phyloP scores from a whole-genome alignment of 2,113 vertebrate species.

The Amphiprion percula region DNA sequence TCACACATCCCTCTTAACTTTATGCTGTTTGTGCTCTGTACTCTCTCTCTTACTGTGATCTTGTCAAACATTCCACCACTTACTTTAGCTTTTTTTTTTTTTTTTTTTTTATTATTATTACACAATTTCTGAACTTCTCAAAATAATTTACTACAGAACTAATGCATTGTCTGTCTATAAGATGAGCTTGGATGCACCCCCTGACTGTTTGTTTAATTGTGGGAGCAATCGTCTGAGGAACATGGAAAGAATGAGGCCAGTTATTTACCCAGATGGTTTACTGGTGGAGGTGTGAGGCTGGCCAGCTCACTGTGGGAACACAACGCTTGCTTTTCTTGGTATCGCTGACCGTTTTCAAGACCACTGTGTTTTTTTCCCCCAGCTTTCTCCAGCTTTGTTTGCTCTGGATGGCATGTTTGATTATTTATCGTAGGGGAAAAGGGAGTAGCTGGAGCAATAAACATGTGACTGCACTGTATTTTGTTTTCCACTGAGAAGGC shows the following conservation, averaged over 20 bases:
- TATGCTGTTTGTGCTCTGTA: conserved; percentile 1
- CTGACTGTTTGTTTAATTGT: conserved; percentile 95
- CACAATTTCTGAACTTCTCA: conserved; percentile 15
- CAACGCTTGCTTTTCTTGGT: conserved; percentile 92
- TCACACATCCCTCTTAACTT: conserved; percentile 28
- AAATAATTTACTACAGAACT: conserved; percentile 23
- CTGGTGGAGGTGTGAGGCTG: conserved; percentile 96
- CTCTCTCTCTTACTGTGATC: conserved; percentile 12
- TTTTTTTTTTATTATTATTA: too few species aligned
- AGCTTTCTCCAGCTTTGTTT: conserved; percentile 91
- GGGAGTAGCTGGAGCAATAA: conserved; percentile 95
- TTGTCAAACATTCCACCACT: conserved; percentile 26
- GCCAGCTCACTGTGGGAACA: conserved; percentile 92
- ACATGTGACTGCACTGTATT: conserved; percentile 94
- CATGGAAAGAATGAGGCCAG: conserved; percentile 96
- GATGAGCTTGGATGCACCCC: conserved; percentile 85
- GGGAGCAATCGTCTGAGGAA: conserved; percentile 93
- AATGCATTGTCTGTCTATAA: conserved; percentile 51
- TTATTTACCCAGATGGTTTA: conserved; percentile 97
- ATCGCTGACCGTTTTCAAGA: conserved; percentile 90
- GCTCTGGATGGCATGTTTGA: conserved; percentile 97
- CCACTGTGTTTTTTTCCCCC: conserved; percentile 88
- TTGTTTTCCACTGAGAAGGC: conserved; percentile 96
- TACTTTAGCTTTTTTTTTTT: not conserved
- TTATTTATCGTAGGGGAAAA: conserved; percentile 98